Evolutionary conservation across 1,140 invertebrate genomes (phyloP), one percentile per base, ranked within the genome.

Genomic region (Gonioctena quinquepunctata): DNA sequence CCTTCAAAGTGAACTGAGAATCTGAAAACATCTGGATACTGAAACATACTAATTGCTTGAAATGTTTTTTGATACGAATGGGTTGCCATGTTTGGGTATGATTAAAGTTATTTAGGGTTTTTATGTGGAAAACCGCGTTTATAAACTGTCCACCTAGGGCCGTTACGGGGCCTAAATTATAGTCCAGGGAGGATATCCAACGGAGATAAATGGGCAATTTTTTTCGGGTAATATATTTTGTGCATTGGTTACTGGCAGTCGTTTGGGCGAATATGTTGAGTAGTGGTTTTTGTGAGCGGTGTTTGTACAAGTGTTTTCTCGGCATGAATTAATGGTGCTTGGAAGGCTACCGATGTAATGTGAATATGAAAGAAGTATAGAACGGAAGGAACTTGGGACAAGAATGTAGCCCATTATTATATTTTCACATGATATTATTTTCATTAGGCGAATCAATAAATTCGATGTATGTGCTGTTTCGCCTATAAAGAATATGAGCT

Each of bases 81-180:
- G 25, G 25, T 22, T 57, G 25, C 54, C 5, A 16, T 57, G 54
- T 21, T 57, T 57, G 22, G 54, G 21, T 25, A 57, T 57, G 25
- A 57, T 57, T 57, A 25, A 21, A 57, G 54, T 57, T 57, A 57
- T 57, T 57, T 57, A 57, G 54, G 25, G 21, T 57, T 57, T 57
- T 57, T 21, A n/a, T 57, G 33, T 42, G 33, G 25, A 57, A 25
- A 21, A 57, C 54, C 25, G 21, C 54, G 54, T 57, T 57, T 23
- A 57, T 57, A 57, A 57, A 57, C 21, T 57, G 54, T 57, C 54
- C 54, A 57, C 54, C 54, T 57, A 21, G 54, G 54, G 54, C 25
- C 54, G 21, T 57, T 57, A 21, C 22, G 13, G 19, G 54, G 0
- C 54, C 54, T 57, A 21, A 57, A 57, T 23, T 57, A 57, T 57